phyloP scores from a whole-genome alignment of 35 echinoderm and acorn worm genomes.

The Stichopus chloronotus region DNA sequence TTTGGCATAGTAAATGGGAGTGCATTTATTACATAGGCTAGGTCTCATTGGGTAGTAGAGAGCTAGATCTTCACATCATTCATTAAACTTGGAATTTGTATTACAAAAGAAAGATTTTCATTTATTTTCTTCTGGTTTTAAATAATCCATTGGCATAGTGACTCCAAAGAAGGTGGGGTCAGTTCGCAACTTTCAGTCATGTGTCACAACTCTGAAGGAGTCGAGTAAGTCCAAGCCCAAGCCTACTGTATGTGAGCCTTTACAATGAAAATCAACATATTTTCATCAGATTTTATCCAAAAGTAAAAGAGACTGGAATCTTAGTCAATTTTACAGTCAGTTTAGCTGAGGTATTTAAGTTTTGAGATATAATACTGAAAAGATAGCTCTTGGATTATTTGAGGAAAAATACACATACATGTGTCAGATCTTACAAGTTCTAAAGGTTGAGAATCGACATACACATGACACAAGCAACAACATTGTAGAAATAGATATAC shows the following conservation, averaged over 20 bases:
- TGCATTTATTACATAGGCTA: no score
- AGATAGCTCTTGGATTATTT: neutral
- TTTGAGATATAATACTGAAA: slow-evolving; percentile 1
- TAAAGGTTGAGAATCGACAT: neutral
- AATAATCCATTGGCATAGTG: no score
- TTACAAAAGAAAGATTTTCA: no score
- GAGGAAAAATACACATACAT: slow-evolving; percentile 17
- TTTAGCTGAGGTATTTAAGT: slow-evolving; percentile 3
- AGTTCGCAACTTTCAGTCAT: no score
- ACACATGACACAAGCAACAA: neutral
- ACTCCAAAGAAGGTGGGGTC: no score
- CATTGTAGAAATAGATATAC: neutral
- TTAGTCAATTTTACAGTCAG: neutral
- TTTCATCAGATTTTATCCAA: slow-evolving; percentile 2
- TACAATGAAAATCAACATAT: slow-evolving; percentile 17
- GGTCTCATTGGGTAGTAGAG: no score
- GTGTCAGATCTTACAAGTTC: neutral
- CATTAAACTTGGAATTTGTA: no score
- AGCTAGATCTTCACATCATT: no score
- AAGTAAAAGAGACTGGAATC: neutral
- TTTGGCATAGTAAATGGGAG: no score
- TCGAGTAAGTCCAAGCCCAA: no score
- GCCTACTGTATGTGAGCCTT: neutral
- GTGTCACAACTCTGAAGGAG: no score
- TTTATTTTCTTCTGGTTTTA: no score